A percentile compares a stretch with the other conserved stretches of the same genome.
Conservation (phyloP, 2,888 invertebrate genomes). For the Eilema sororculum region DNA sequence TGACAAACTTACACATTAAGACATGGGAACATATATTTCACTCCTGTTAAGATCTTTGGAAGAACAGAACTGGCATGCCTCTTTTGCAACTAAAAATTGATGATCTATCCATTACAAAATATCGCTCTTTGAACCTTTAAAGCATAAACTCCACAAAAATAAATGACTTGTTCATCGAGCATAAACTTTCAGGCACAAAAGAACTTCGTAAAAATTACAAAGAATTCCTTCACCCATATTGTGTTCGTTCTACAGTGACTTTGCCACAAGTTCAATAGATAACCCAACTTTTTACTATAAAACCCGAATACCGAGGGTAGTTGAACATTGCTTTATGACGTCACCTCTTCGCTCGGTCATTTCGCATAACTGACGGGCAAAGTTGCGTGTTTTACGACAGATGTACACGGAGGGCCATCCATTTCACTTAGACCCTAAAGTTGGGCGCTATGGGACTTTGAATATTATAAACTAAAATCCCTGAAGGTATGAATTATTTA, state of each 20-base stretch:
- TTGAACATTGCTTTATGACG: constrained; percentile 20
- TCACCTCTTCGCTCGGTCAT: constrained; percentile 24
- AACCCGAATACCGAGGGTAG: constrained; percentile 27
- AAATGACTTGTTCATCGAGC: background rate
- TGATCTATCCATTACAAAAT: background rate
- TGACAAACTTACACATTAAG: background rate
- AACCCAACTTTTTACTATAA: constrained; percentile 31
- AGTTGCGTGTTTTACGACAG: constrained; percentile 43
- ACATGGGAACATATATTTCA: background rate
- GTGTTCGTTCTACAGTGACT: constrained; percentile 7
- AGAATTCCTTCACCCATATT: constrained; percentile 5
- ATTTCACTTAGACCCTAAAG: constrained; percentile 50
- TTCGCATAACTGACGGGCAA: constrained; percentile 28
- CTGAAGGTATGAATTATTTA: constrained; percentile 19
- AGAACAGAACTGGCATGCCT: too few relatives aligned
- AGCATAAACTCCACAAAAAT: constrained; percentile 6
- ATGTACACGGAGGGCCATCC: constrained; percentile 31
- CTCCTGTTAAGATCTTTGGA: background rate
- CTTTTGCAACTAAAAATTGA: background rate
- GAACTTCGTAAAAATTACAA: constrained; percentile 11
- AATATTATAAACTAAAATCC: constrained; percentile 42
- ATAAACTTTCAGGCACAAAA: constrained; percentile 14
- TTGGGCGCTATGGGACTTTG: constrained; percentile 37
- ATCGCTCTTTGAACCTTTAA: background rate
- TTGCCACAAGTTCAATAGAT: constrained; percentile 21